phyloP scores from a whole-genome alignment of 2,888 invertebrate species.

The Theretra japonica region DNA sequence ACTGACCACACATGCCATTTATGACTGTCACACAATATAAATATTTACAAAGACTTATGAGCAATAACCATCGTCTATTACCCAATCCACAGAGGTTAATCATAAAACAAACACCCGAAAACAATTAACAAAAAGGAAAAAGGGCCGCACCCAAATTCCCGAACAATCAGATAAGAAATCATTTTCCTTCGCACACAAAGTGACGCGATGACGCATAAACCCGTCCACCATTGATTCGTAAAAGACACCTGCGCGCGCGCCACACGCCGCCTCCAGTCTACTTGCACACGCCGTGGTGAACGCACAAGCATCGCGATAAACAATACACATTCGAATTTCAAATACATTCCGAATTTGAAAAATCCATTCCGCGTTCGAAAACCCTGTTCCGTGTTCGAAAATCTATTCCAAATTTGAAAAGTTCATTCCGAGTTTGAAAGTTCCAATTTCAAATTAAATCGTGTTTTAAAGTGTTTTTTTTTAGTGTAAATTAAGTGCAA shows the following conservation, averaged over 20 bases:
- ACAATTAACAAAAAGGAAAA: neutral
- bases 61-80: neutral
- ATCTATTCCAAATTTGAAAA: no score
- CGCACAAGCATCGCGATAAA: slow-evolving; percentile 30
- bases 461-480: no score
- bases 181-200: slow-evolving; percentile 30
- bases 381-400: no score
- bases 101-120: neutral
- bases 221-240: slow-evolving; percentile 61
- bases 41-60: neutral
- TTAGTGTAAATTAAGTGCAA: no score
- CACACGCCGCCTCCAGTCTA: slow-evolving; percentile 47
- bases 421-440: no score
- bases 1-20: no score
- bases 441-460: no score
- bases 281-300: slow-evolving; percentile 45
- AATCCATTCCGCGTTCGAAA: no score
- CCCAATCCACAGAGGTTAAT: neutral
- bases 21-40: no score
- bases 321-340: neutral
- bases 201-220: slow-evolving; percentile 51
- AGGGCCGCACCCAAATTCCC: neutral
- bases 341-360: neutral
- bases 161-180: neutral
- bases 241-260: slow-evolving; percentile 64